These are phyloP conservation scores for Crotalus horridus DNA, from an alignment of 2,113 vertebrate genomes.

Conservation along the genomic window DNA sequence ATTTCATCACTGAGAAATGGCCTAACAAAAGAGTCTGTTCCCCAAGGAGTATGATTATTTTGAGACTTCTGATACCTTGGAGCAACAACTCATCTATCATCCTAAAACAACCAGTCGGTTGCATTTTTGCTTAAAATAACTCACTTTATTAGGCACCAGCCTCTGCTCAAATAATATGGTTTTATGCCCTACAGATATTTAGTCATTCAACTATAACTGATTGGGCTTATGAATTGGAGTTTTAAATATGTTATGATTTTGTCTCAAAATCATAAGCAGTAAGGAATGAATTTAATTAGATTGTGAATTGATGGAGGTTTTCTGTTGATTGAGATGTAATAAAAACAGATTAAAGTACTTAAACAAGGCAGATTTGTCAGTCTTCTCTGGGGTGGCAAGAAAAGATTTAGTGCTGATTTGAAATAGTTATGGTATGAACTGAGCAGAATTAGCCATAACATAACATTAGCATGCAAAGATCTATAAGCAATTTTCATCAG, in stretches of 20 bases:
- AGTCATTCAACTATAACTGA: slow-evolving; percentile 44
- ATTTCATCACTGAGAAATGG: slow-evolving; percentile 19
- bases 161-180: slow-evolving; percentile 28
- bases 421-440: slow-evolving; percentile 38
- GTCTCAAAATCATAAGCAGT: slow-evolving; percentile 45
- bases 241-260: slow-evolving; percentile 55
- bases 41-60: slow-evolving; percentile 30
- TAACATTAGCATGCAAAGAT: not conserved
- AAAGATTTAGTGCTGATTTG: slow-evolving; percentile 51
- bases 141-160: slow-evolving; percentile 12
- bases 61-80: slow-evolving; percentile 26
- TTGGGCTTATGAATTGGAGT: slow-evolving; percentile 46
- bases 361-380: slow-evolving; percentile 52
- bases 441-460: not conserved
- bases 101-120: slow-evolving; percentile 27
- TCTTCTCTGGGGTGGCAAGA: slow-evolving; percentile 27
- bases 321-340: slow-evolving; percentile 38
- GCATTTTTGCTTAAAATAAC: slow-evolving; percentile 50
- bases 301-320: slow-evolving; percentile 52
- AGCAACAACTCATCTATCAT: slow-evolving; percentile 25
- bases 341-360: slow-evolving; percentile 58
- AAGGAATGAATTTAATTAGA: slow-evolving; percentile 53
- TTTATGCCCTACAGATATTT: slow-evolving; percentile 46
- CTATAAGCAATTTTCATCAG: not conserved
- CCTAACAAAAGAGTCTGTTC: slow-evolving; percentile 1